Base-by-base conservation (phyloP, 2,888 invertebrate genomes). In the Netelia melanura region DNA sequence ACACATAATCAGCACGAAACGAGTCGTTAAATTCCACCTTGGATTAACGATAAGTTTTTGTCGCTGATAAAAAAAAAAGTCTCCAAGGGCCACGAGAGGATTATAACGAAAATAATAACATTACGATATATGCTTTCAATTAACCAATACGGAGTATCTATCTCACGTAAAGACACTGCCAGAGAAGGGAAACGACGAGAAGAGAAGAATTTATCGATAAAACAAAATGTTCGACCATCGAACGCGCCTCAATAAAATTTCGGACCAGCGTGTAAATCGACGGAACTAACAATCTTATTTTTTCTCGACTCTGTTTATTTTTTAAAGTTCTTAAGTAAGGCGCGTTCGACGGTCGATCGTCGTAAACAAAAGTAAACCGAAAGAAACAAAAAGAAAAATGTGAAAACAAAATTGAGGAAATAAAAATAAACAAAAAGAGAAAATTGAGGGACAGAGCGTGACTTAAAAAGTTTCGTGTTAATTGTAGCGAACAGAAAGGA, bases 101-200 rank as follows among this genome's bases (percentile, higher is more conserved):
- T 88, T 83, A 6, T 38, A 84, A 87, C 75, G 81, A 76, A 77
- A 56, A 72, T 80, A 72, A 72, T 64, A 72, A 72, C 79, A 78
- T 79, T 70, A 64, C 68, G 58, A 67, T 52, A 79, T 17, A 65
- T 70, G 44, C 23, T 54, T 70, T 82, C 23, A 82, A 89, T 84
- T 87, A 85, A 88, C 89, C 86, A 87, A 77, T 88, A 89, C 87
- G 86, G 89, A 86, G 87, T 88, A 90, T 86, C 84, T 88, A 89
- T 86, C 87, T 87, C 86, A 86, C 85, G 74, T 86, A 89, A 75
- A 85, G 75, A 89, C 91, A 91, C 91, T 91, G 91, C 91, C 91
- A 91, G 88, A 87, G 87, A 67, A 78, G 80, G 82, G 80, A 70
- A 70, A 70, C 84, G 74, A 85, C 52, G 74, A 54, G 48, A 71